Evolutionary conservation across 2,888 invertebrate genomes (phyloP).

Genomic region (Nysson spinosus): DNA sequence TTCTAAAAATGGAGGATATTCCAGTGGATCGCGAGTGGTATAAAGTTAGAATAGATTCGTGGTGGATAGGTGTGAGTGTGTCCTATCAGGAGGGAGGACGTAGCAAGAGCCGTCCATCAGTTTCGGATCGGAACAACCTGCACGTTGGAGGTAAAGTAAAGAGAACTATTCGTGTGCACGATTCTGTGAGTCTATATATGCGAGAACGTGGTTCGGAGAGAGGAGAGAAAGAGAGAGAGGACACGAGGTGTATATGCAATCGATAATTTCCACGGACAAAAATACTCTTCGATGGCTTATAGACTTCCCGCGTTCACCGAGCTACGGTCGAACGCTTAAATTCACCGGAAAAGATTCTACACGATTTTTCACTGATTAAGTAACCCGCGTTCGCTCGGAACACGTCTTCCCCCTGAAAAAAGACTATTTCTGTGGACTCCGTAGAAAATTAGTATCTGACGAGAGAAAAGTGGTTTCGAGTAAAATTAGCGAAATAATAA

Average conservation of each 20-base stretch:
- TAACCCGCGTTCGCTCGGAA: too few species aligned
- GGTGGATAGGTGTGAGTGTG: neutral
- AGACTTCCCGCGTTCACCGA: slow-evolving; percentile 48
- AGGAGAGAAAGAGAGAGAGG: slow-evolving; percentile 27
- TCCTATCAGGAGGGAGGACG: neutral
- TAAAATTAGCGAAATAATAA: too few species aligned
- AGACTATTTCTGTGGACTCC: too few species aligned
- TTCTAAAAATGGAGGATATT: slow-evolving; percentile 2
- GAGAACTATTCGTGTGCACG: slow-evolving; percentile 11
- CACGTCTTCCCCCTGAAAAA: too few species aligned
- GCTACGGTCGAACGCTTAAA: slow-evolving; percentile 35
- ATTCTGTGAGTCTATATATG: too few species aligned
- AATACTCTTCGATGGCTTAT: slow-evolving; percentile 65
- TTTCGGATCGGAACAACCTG: slow-evolving; percentile 5
- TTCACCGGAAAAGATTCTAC: slow-evolving; percentile 34
- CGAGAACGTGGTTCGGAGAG: too few species aligned
- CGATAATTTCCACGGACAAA: slow-evolving; percentile 70
- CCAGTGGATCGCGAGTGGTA: neutral
- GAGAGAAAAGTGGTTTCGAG: too few species aligned
- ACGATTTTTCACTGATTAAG: too few species aligned
- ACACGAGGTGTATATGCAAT: slow-evolving; percentile 60
- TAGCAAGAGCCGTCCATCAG: neutral
- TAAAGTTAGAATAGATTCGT: too few species aligned
- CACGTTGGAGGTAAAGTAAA: slow-evolving; percentile 10
- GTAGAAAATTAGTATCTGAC: too few species aligned